Conservation (phyloP, 2,888 invertebrate species). For the Andrena flavipes region DNA sequence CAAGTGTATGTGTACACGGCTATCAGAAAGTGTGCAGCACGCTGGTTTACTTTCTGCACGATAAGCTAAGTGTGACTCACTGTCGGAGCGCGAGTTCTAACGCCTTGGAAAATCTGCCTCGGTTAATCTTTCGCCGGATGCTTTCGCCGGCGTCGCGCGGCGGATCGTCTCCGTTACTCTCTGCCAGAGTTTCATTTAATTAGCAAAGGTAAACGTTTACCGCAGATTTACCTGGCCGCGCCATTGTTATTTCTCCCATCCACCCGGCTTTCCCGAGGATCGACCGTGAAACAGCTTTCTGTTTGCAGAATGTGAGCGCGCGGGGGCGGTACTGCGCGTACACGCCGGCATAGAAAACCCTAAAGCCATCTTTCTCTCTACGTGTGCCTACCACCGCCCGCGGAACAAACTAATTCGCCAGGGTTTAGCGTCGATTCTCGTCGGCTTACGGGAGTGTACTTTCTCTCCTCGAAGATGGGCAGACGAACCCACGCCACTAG, state of each 20-base stretch:
- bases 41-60: slow-evolving; percentile 43
- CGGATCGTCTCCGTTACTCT: slow-evolving; percentile 27
- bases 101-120: not conserved
- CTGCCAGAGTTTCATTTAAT: slow-evolving; percentile 61
- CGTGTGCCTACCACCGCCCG: not conserved
- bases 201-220: slow-evolving; percentile 65
- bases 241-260: slow-evolving; percentile 61
- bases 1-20: slow-evolving; percentile 21
- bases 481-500: not conserved
- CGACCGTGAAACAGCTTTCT: slow-evolving; percentile 51
- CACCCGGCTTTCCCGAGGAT: slow-evolving; percentile 39
- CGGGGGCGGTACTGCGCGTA: not conserved
- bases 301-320: slow-evolving; percentile 43
- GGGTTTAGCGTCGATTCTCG: slow-evolving; percentile 35
- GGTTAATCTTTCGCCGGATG: not conserved
- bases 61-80: slow-evolving; percentile 47
- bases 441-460: slow-evolving; percentile 5
- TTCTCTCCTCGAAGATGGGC: slow-evolving; percentile 21
- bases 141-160: no score
- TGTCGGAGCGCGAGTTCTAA: not conserved
- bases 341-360: not conserved
- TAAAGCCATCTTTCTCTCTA: slow-evolving; percentile 8
- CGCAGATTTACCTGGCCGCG: slow-evolving; percentile 50
- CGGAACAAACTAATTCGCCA: slow-evolving; percentile 24
- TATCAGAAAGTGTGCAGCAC: slow-evolving; percentile 37